Evolutionary conservation across 2,797 vertebrate genomes (phyloP).

Genomic region (Percopsis omiscomaycus): DNA sequence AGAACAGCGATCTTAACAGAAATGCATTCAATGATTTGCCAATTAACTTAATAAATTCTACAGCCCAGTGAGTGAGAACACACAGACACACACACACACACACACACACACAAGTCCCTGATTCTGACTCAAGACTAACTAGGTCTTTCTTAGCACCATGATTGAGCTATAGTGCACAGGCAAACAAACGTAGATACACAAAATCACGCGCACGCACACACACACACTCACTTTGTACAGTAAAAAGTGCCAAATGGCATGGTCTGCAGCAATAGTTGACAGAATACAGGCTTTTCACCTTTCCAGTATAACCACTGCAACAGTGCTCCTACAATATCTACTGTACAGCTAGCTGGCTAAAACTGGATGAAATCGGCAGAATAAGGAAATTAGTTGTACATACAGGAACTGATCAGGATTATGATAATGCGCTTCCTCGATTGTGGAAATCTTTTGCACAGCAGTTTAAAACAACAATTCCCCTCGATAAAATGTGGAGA

Average conservation of each 20-base stretch:
- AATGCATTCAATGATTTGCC: constrained; percentile 38
- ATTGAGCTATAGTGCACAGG: constrained; percentile 66
- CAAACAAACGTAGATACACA: constrained; percentile 16
- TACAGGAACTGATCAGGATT: constrained; percentile 29
- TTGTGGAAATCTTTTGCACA: constrained; percentile 38
- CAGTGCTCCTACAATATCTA: constrained; percentile 17
- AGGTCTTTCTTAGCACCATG: constrained; percentile 78
- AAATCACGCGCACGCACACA: background rate
- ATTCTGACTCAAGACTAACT: constrained; percentile 71
- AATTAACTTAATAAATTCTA: constrained; percentile 26
- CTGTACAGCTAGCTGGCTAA: constrained; percentile 11
- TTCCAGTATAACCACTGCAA: constrained; percentile 18
- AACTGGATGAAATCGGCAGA: constrained; percentile 13
- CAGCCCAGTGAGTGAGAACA: constrained; percentile 27
- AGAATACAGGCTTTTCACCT: constrained; percentile 12
- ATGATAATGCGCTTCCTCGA: constrained; percentile 1
- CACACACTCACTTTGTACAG: constrained; percentile 10
- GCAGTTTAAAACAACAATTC: constrained; percentile 32
- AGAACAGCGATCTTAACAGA: constrained; percentile 12
- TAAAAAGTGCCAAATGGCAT: constrained; percentile 57
- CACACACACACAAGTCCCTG: constrained; percentile 66
- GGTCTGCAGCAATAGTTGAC: constrained; percentile 25
- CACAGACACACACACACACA: constrained; percentile 20
- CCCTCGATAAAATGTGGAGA: background rate
- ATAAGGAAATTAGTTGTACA: constrained; percentile 10